Evolutionary conservation across 1,140 invertebrate genomes (phyloP), one percentile per base, ranked within the genome.

Genomic region (Diprion similis): DNA sequence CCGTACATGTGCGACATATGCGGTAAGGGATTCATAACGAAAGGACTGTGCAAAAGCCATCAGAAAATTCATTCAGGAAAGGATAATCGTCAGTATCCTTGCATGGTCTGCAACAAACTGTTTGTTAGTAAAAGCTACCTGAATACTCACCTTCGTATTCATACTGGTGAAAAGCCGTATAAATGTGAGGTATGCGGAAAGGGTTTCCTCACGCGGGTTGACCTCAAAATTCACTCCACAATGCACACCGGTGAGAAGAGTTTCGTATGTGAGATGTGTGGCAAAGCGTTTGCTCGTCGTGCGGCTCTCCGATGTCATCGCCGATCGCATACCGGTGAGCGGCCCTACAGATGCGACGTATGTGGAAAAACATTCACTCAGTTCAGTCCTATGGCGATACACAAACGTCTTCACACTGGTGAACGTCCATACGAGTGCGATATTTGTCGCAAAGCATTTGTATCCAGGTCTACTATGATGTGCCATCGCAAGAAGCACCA

Each of bases 61-160:
- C 91, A 93, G 81, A 88, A 91, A 70, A 90, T 92, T 18, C 92
- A 94, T 75, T 93, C 92, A 0, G 93, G 92, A 0, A 92, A 90
- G 69, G 89, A 90, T 72, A 90, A 90, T 77, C 90, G 92, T 68
- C 92, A 93, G 51, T 93, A 92, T 80, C 89, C 91, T 4, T 94
- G 93, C 78, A 85, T 89, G 3, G 89, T 92, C 46, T 94, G 93
- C 80, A 91, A 91, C 51, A 90, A 92, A 75, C 89, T 91, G 82
- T 93, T 94, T 76, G 93, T 93, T 2, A 94, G 93, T 82, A 94
- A 92, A 71, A 93, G 92, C 77, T 95, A 95, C 83, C 89, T 96
- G 2, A 92, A 94, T 68, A 93, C 94, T 13, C 97, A 98, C 82
- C 86, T 97, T 66, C 90, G 97, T 11, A 97, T 96, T 73, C 97